Conservation (phyloP, 2,888 invertebrate species). For the Clanis bilineata region DNA sequence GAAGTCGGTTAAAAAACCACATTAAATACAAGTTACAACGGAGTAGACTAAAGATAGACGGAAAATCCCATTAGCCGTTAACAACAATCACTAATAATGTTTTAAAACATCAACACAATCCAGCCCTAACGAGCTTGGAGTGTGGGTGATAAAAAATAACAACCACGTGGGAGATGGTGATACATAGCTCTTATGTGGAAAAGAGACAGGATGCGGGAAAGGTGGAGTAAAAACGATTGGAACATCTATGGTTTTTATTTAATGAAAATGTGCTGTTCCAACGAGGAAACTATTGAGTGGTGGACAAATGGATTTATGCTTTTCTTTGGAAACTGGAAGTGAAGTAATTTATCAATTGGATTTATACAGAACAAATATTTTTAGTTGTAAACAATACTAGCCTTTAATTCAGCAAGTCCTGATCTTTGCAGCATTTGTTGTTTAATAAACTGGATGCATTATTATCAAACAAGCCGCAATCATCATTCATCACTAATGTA, state of each 20-base stretch:
- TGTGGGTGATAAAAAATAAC: slow-evolving; percentile 38
- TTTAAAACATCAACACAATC: slow-evolving; percentile 11
- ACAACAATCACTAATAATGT: slow-evolving; percentile 15
- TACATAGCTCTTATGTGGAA: neutral
- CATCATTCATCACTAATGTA: too few species aligned
- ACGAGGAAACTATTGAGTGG: neutral
- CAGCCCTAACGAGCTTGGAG: slow-evolving; percentile 12
- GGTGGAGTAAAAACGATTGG: slow-evolving; percentile 17
- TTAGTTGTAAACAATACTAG: neutral
- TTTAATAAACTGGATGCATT: too few species aligned
- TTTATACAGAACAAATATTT: neutral
- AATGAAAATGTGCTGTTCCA: slow-evolving; percentile 47
- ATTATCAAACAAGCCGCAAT: too few species aligned
- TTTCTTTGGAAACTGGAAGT: neutral
- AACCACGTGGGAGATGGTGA: slow-evolving; percentile 25
- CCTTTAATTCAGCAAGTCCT: neutral
- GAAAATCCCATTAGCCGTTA: slow-evolving; percentile 8
- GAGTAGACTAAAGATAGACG: neutral
- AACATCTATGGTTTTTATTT: slow-evolving; percentile 42
- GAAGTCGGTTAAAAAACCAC: too few species aligned
- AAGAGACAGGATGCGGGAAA: neutral
- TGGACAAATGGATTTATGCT: neutral
- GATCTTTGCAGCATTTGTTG: too few species aligned
- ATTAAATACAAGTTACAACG: too few species aligned
- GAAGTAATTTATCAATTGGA: neutral